Percentiles rank a stretch among this genome's conserved stretches.
Evolutionary conservation across 2,797 vertebrate species (phyloP).

Genomic region (Anniella stebbinsi): DNA sequence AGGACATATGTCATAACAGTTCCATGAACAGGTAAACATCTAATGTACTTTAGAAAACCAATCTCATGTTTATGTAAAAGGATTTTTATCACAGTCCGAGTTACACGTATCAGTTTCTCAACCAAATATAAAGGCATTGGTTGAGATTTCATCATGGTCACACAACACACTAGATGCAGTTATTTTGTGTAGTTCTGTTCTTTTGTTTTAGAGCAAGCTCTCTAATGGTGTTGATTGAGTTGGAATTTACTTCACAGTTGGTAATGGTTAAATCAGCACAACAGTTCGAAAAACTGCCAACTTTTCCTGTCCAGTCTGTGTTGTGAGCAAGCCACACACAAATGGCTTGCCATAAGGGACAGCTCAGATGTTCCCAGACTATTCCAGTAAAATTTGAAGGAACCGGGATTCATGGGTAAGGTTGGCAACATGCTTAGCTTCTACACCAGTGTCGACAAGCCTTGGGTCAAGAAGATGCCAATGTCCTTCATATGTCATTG

Average conservation of each 20-base stretch:
- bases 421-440: neutral
- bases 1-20: conserved; percentile 78
- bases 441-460: neutral
- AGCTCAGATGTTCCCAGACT: neutral
- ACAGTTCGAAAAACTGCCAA: neutral
- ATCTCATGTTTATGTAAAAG: neutral
- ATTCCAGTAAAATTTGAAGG: neutral
- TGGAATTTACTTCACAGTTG: neutral
- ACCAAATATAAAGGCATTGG: neutral
- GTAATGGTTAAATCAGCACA: neutral
- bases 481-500: neutral
- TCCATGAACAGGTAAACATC: conserved; percentile 84
- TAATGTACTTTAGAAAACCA: neutral
- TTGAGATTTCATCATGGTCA: neutral
- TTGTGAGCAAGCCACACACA: neutral
- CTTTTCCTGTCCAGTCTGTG: neutral
- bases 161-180: neutral
- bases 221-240: neutral
- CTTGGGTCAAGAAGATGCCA: neutral
- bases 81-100: neutral
- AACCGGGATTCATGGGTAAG: neutral
- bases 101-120: neutral
- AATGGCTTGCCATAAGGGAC: neutral
- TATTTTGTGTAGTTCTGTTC: neutral
- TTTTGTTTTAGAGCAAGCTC: neutral